These are phyloP conservation scores for Eupithecia insigniata DNA, from an alignment of 2,888 invertebrate species.

Conservation along the genomic window DNA sequence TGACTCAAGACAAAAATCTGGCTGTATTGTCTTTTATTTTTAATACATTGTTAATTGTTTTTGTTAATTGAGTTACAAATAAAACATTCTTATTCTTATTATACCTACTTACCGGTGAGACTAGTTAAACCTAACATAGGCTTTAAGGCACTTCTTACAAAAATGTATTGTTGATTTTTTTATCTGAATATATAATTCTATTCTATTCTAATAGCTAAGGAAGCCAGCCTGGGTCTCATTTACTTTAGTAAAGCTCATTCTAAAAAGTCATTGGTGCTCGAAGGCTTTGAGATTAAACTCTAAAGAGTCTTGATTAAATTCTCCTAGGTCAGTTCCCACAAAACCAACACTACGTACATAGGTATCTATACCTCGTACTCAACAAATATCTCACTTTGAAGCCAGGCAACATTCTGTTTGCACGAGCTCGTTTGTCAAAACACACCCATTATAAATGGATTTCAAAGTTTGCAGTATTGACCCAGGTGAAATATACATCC, in stretches of 20 bases:
- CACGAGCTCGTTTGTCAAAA: conserved; percentile 16
- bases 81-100: too few relatives aligned
- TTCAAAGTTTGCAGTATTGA: conserved; percentile 20
- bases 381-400: not conserved
- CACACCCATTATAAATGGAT: conserved; percentile 20
- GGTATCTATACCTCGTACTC: not conserved
- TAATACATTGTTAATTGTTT: too few relatives aligned
- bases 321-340: not conserved
- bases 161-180: too few relatives aligned
- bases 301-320: not conserved
- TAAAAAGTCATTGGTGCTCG: not conserved
- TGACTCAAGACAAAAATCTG: too few relatives aligned
- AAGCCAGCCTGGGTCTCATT: not conserved
- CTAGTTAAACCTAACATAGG: too few relatives aligned
- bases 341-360: not conserved
- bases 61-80: too few relatives aligned
- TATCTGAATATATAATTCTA: too few relatives aligned
- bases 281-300: not conserved
- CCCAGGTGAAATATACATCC: conserved; percentile 11
- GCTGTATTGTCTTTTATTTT: too few relatives aligned
- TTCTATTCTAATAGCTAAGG: not conserved
- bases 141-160: too few relatives aligned
- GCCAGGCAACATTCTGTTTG: conserved; percentile 16
- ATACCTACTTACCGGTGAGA: too few relatives aligned
- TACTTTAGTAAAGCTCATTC: not conserved